Evolutionary conservation across 2,888 invertebrate species (phyloP).

Genomic region (Plagodis dolabraria): DNA sequence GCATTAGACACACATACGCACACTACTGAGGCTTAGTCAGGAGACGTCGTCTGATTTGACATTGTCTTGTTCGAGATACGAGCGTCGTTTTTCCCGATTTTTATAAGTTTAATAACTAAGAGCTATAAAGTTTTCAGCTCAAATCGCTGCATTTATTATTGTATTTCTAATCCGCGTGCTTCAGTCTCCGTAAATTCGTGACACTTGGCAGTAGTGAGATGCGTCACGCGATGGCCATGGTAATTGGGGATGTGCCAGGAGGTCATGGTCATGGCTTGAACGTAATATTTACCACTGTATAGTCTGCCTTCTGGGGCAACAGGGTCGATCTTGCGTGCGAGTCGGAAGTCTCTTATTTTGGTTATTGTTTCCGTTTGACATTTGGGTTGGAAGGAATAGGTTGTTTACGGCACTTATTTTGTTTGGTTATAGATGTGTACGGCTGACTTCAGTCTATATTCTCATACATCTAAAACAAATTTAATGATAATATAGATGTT

Average conservation of each 20-base stretch:
- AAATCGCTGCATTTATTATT: too few species aligned
- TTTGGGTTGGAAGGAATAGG: constrained; percentile 3
- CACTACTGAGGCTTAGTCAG: too few species aligned
- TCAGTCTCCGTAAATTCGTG: constrained; percentile 22
- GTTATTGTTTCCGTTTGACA: constrained; percentile 9
- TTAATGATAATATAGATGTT: background rate
- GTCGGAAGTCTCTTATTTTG: background rate
- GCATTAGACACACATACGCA: too few species aligned
- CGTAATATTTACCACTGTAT: constrained; percentile 12
- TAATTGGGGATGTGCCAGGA: constrained; percentile 37
- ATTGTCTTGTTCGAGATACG: too few species aligned
- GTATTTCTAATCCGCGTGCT: constrained; percentile 1
- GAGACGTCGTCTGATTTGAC: too few species aligned
- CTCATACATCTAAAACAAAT: background rate
- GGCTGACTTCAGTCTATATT: too few species aligned
- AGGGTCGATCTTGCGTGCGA: constrained; percentile 3
- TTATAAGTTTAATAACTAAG: too few species aligned
- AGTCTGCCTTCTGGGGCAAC: constrained; percentile 1
- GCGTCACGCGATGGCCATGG: constrained; percentile 21
- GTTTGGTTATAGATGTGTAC: background rate
- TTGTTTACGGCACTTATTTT: constrained; percentile 1
- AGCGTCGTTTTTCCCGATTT: too few species aligned
- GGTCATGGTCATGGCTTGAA: constrained; percentile 24
- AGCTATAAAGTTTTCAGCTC: too few species aligned
- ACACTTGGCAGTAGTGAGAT: constrained; percentile 26